Evolutionary conservation across 2,113 vertebrate genomes (phyloP), one percentile per base, ranked within the genome.

Genomic region (Centrocercus urophasianus): DNA sequence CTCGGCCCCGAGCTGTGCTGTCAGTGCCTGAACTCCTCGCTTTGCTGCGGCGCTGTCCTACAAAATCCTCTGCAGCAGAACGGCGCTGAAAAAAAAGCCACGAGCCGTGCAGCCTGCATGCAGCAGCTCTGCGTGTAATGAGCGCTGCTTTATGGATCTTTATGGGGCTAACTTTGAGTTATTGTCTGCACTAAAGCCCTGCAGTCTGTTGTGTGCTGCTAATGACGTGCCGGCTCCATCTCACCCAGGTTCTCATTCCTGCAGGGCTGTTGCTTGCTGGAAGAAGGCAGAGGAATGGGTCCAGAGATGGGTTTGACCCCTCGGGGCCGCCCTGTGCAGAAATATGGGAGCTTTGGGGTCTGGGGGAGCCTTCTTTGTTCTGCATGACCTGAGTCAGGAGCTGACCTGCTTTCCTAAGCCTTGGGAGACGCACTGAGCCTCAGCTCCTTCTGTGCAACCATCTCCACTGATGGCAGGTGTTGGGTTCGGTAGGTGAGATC

Each of bases 31-130:
- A 1, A 32, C 71, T 96, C 86, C 42, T 84, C 36, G 65, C 86
- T 94, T 93, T 71, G 61, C 94, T 97, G 95, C 93, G 30, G 88
- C 94, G 85, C 88, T 95, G 83, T 74, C 91, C 95, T 96, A 96
- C 95, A 96, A 97, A 97, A 96, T 34, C 90, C 93, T 95, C 67
- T 77, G 95, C 95, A 83, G 91, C 60, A 71, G 70, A 40, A 34
- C 76, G 16, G 38, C 11, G 32, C 90, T 52, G 74, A 76, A 48
- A 43, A 54, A 34, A 20, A 3, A 42, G 28, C 36, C 84, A 34
- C 10, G 57, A 93, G 87, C 67, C 10, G 5, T 93, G 91, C 77
- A 10, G 91, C 67, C 9, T 48, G 91, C 91, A 84, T 17, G 7
- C 89, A 87, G 83, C 75, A 61, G 93, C 80, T 50, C 82, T n/a